Base-by-base conservation (phyloP, 2,888 invertebrate species). In the Rhodophaea formosa region DNA sequence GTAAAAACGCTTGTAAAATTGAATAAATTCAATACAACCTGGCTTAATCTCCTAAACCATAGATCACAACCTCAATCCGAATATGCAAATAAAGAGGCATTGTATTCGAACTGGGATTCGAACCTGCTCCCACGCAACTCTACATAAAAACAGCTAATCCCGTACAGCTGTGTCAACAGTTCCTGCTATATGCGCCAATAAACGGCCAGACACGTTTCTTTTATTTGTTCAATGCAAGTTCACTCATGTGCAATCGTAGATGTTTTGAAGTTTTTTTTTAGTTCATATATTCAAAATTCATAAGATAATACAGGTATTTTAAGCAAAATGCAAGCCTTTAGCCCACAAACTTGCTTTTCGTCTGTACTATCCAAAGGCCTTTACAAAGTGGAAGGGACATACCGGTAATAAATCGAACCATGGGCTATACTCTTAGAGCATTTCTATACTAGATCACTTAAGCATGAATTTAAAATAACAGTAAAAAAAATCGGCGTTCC, bases 111-210 rank as follows among this genome's bases (percentile, higher is more conserved):
- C 17, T 52, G 44, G 44, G 32, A 52, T 58, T 61, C 58, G 54
- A 62, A 60, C 59, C 62, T 42, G 52, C 64, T 65, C 64, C 64
- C 64, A 65, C 64, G 59, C 62, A 49, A 30, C 17, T 47, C 45
- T 17, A 60, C 59, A 58, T 58, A 65, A 65, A 65, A 65, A 65
- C 62, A 58, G 59, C 62, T 65, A 65, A 65, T 65, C 64, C 62
- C 32, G 39, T n/a, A 42, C 64, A 65, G 64, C 64, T 65, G 64
- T 53, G 59, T 62, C 61, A 62, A 65, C 62, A 65, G 44, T 54
- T 44, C 53, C 53, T 54, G 29, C 53, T 54, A 54, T 53, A 53
- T 53, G 53, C 44, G 53, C 53, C 53, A 54, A 54, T 54, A 54
- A 54, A 54, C 53, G 53, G 42, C 23, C 30, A 29, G 43, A 54